Evolutionary conservation across 2,888 invertebrate genomes (phyloP), one percentile per base, ranked within the genome.

Genomic region (Drosophila borborema): DNA sequence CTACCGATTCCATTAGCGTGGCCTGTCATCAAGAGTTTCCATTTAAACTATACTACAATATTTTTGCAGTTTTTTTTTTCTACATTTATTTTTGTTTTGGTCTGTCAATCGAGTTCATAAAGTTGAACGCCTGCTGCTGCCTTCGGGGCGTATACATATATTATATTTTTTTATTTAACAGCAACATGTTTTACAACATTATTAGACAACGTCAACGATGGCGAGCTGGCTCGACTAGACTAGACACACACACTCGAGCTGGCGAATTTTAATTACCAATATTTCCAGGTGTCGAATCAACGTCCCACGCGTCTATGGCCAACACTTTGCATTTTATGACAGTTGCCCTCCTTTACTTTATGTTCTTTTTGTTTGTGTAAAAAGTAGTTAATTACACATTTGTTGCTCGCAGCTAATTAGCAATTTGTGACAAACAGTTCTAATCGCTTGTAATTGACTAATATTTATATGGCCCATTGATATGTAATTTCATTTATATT

Each of bases 111-210:
- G 31, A 72, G 55, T 45, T 68, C 43, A 64, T 62, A 79, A 70
- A 66, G 64, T 31, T 64, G 48, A 51, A 69, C 74, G 74, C 80
- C 70, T 64, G 79, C 36, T 49, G 34, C 51, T 67, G 72, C 64
- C 82, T 87, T 75, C 64, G 78, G 76, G 88, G 83, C 79, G 67
- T 83, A 54, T 23, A 38, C 20, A 54, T 54, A 54, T 81, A 62
- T 74, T 70, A 58, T 28, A 28, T 28, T 40, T 45, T 38, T 67
- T 81, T 64, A 76, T 72, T 76, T 77, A 86, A 86, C 81, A 75
- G 80, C 77, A 83, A 89, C 85, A 71, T 86, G 85, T 86, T 86
- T 89, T 86, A 89, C 85, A 86, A 86, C 89, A 86, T 86, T 89
- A 86, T 86, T 89, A 86, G 89, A 86, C 83, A 86, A 63, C 74